Evolutionary conservation across 2,888 invertebrate species (phyloP).

Genomic region (Cantharis rufa): DNA sequence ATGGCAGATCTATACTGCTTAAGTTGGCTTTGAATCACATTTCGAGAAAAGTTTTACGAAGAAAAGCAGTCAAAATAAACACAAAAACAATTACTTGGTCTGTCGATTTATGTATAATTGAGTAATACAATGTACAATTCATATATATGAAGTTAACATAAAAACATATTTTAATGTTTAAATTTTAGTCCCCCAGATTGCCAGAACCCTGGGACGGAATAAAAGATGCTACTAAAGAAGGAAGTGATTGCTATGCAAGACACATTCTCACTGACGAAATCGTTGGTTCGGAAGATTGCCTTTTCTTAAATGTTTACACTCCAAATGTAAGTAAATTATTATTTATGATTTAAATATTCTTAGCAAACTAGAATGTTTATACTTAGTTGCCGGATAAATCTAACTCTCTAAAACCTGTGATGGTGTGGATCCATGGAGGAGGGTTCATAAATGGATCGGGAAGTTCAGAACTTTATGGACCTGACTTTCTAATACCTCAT

Average conservation of each 20-base stretch:
- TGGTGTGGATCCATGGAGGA: slow-evolving; percentile 56
- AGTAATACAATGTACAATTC: too few relatives aligned
- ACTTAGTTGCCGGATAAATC: neutral
- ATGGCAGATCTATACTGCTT: too few relatives aligned
- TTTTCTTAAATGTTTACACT: slow-evolving; percentile 42
- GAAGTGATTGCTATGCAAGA: slow-evolving; percentile 34
- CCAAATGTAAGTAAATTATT: slow-evolving; percentile 16
- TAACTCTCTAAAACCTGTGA: slow-evolving; percentile 45
- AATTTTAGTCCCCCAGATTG: slow-evolving; percentile 37
- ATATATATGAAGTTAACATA: too few relatives aligned
- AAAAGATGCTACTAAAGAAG: slow-evolving; percentile 38
- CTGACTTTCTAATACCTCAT: slow-evolving; percentile 50
- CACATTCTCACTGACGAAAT: slow-evolving; percentile 24
- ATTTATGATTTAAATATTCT: neutral
- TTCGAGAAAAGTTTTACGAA: too few relatives aligned
- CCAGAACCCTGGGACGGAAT: slow-evolving; percentile 39
- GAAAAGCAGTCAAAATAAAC: too few relatives aligned
- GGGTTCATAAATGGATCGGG: slow-evolving; percentile 49
- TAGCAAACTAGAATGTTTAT: neutral
- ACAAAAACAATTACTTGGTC: too few relatives aligned
- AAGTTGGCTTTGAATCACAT: too few relatives aligned
- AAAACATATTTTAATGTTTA: neutral
- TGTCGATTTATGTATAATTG: too few relatives aligned
- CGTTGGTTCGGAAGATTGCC: slow-evolving; percentile 42
- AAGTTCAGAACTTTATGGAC: slow-evolving; percentile 44